These are phyloP conservation scores for Sandelia bainsii DNA, from an alignment of 2,797 vertebrate genomes.

Conservation along the genomic window DNA sequence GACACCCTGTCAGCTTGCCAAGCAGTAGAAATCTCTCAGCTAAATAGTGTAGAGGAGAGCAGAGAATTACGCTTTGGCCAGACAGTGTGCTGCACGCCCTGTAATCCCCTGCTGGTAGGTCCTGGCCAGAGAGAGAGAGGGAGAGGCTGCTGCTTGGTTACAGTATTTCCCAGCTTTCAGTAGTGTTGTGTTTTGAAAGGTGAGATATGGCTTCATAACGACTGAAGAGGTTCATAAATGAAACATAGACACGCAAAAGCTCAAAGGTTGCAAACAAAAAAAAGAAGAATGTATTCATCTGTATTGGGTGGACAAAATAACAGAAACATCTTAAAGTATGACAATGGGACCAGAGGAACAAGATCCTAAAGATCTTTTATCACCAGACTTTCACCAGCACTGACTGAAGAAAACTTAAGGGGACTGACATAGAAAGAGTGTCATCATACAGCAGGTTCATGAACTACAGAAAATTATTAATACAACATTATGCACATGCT, in stretches of 20 bases:
- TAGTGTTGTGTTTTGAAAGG: conserved; percentile 15
- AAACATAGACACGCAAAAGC: neutral
- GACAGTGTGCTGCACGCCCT: conserved; percentile 22
- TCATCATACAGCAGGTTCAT: neutral
- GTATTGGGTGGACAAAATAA: neutral
- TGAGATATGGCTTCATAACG: neutral
- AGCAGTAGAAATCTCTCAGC: conserved; percentile 25
- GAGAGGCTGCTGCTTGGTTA: conserved; percentile 14
- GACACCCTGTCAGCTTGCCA: conserved; percentile 42
- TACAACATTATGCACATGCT: neutral
- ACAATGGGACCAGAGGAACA: neutral
- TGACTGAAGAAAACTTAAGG: neutral
- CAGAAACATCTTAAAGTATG: too few species aligned
- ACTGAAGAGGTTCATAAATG: conserved; percentile 6
- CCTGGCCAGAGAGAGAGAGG: conserved; percentile 10
- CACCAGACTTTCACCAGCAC: neutral
- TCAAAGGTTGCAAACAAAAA: neutral
- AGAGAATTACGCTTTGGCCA: conserved; percentile 41
- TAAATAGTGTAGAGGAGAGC: conserved; percentile 41
- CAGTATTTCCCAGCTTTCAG: conserved; percentile 28
- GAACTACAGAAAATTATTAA: too few species aligned
- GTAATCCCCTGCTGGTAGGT: conserved; percentile 47
- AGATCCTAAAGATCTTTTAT: neutral
- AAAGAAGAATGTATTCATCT: too few species aligned
- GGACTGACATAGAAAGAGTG: neutral